Base-by-base conservation (phyloP, 2,888 invertebrate species). In the Drosophila pegasa region DNA sequence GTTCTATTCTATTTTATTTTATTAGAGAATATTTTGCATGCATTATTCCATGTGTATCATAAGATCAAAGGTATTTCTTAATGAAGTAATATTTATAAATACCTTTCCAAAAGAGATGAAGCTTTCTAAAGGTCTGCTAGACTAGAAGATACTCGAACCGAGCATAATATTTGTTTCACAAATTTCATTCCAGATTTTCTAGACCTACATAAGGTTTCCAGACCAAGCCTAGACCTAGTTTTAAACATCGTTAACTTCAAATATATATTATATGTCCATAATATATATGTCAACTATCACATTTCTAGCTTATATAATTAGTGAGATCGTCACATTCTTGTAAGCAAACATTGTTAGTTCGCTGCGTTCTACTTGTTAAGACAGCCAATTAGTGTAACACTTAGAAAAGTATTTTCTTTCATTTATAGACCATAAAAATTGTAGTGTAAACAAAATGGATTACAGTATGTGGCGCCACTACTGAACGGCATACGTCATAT, bases 381-480 rank as follows among this genome's bases (percentile, higher is more conserved):
- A 33, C 48, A 33, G 18, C 5, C 37, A 38, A 52, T 37, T 27
- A 38, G 25, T 52, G 5, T 18, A 27, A 27, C 27, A 38, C 9
- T 22, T 8, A 38, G 25, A 48, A 31, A 5, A 1, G 27, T 29
- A 29, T 31, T 18, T 47, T 2, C 7, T 16, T 16, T 14, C 10
- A 31, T 38, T 37, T 12, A 35, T 10, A 18, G n/a, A 5, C 18
- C 20, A 35, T 45, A 12, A 31, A 40, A 18, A 35, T 47, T 43
- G 22, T 40, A 20, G 38, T 48, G 29, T 57, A 55, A 43, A 33
- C 22, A 52, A 8, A 29, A 6, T 38, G 12, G 45, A 18, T 27
- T 37, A 48, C 40, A 37, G 14, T 35, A 7, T 18, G 37, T 16
- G 25, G 55, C 60, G 55, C 41, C 69, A 72, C 29, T 38, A 14